Percentiles rank a stretch among this genome's conserved stretches.
These are phyloP conservation scores for Nephrotoma guestfalica DNA, from an alignment of 2,888 invertebrate genomes.

Conservation along the genomic window DNA sequence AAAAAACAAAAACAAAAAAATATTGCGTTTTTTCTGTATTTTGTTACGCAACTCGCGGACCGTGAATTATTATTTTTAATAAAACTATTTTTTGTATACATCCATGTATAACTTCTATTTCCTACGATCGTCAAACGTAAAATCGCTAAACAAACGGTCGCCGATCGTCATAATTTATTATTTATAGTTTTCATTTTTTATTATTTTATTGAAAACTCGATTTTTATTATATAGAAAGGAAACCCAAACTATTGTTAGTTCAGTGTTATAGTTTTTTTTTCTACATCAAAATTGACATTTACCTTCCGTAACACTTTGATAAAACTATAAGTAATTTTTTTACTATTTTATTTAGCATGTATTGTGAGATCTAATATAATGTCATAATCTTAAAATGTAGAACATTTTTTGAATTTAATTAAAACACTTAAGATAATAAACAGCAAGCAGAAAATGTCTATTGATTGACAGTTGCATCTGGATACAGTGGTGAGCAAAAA, in stretches of 20 bases:
- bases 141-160: background rate
- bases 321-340: background rate
- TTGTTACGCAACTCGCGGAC: background rate
- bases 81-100: background rate
- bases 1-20: background rate
- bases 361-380: background rate
- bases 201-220: background rate
- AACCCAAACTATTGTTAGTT: background rate
- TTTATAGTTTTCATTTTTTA: background rate
- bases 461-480: background rate
- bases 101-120: background rate
- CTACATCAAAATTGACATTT: background rate
- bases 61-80: background rate
- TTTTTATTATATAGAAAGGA: background rate
- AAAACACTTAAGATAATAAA: background rate
- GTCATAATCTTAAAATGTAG: background rate
- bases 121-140: background rate
- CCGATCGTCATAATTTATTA: background rate
- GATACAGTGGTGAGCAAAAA: background rate
- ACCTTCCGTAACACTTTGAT: background rate
- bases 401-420: background rate
- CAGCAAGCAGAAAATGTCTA: background rate
- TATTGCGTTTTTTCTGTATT: background rate
- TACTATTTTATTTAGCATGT: background rate
- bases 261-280: background rate